Evolutionary conservation across 1,140 invertebrate species (phyloP), one percentile per base, ranked within the genome.

Genomic region (Zaprionus ornatus): DNA sequence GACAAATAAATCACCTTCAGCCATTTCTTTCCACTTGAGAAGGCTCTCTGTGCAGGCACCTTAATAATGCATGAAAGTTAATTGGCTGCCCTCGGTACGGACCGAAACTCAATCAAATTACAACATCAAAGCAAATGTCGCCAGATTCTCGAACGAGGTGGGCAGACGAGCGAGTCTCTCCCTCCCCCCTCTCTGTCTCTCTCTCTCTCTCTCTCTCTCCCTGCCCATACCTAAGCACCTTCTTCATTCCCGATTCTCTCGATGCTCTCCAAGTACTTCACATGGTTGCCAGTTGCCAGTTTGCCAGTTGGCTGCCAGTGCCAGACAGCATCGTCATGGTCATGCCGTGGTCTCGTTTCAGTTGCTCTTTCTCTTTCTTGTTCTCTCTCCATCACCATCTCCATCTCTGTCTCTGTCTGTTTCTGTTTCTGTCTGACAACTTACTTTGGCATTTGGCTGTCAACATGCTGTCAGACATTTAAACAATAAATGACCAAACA

Each of bases 401-500:
- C 69, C 59, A 13, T 57, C 69, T 55, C 65, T 13, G 25, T 54
- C 37, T 66, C 45, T 64, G 45, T 56, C 59, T 54, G 35, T 68
- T 29, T 68, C 66, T 68, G 65, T 75, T 70, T 70, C 67, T 74
- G 73, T 64, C 80, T 87, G 84, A 87, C 84, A 88, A 88, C 84
- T 88, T 88, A 88, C 84, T 88, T 90, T 88, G 84, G 84, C 84
- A 88, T 90, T 88, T 88, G 85, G 81, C 84, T 88, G 84, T 88
- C 84, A 88, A 79, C 84, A 88, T 74, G 85, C 85, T 88, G 84
- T 88, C 84, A 88, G 84, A 79, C 81, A 90, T 88, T 90, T 88
- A 88, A 90, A 90, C 85, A 88, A 88, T 90, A 88, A 88, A 90
- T 88, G 84, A 90, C 84, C 84, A 90, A 88, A 88, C 85, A 88